Conservation (phyloP, 2,888 invertebrate genomes). For the Bellardia bayeri region DNA sequence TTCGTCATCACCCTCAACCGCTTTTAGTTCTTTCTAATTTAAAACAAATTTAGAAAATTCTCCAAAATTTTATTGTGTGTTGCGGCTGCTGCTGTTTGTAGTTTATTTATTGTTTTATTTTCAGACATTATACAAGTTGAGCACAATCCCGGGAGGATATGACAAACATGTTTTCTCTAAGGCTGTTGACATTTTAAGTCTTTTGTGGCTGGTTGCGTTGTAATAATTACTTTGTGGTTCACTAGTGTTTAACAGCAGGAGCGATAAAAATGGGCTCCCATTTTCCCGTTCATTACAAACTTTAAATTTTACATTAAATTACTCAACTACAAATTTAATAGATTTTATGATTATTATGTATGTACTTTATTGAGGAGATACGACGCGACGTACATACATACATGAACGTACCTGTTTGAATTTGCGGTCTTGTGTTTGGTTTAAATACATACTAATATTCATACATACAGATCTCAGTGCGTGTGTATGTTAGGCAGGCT, state of each 20-base stretch:
- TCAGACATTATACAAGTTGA: neutral
- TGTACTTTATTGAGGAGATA: constrained; percentile 4
- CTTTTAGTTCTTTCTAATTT: neutral
- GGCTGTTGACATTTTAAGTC: constrained; percentile 66
- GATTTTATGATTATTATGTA: constrained; percentile 61
- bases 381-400: too few relatives aligned
- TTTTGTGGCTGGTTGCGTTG: constrained; percentile 65
- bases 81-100: neutral
- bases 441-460: neutral
- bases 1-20: neutral
- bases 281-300: constrained; percentile 9
- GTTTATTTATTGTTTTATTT: neutral
- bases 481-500: constrained; percentile 19
- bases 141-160: constrained; percentile 10
- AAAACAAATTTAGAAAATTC: constrained; percentile 16
- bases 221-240: constrained; percentile 75
- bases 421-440: constrained; percentile 9
- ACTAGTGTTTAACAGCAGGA: constrained; percentile 59
- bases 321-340: constrained; percentile 68
- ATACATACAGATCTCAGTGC: neutral
- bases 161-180: constrained; percentile 49
- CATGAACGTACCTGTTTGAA: constrained; percentile 49
- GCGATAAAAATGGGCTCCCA: constrained; percentile 35
- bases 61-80: neutral
- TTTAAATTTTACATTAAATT: constrained; percentile 54